These are phyloP conservation scores for Eustalomyia histrio DNA, from an alignment of 2,888 invertebrate species.

Conservation along the genomic window DNA sequence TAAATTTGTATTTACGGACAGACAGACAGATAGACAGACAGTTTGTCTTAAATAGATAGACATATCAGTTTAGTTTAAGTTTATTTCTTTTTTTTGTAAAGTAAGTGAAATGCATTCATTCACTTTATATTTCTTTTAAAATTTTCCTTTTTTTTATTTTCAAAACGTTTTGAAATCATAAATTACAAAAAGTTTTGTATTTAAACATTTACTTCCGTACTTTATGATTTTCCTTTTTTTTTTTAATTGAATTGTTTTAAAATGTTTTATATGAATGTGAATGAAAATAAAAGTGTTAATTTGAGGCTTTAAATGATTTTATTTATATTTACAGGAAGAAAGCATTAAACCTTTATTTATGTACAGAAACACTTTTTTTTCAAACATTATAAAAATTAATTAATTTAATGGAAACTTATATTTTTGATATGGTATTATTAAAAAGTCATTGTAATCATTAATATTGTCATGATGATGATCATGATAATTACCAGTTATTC, in stretches of 20 bases:
- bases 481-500: no score
- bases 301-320: neutral
- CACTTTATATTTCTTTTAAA: neutral
- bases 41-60: neutral
- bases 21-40: neutral
- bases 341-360: neutral
- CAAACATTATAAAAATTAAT: no score
- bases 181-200: neutral
- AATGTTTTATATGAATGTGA: neutral
- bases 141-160: conserved; percentile 1
- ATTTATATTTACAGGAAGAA: neutral
- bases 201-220: conserved; percentile 4
- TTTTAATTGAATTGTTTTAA: neutral
- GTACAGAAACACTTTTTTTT: no score
- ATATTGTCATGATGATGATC: no score
- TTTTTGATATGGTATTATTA: no score
- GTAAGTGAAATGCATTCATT: neutral
- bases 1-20: neutral
- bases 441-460: no score
- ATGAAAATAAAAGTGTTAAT: neutral
- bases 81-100: neutral
- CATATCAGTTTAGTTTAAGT: neutral
- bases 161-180: neutral
- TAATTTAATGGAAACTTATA: no score
- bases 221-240: no score